Percentiles rank a stretch among this genome's conserved stretches.
Evolutionary conservation across 1,140 invertebrate genomes (phyloP).

Genomic region (Scylla paramamosain): DNA sequence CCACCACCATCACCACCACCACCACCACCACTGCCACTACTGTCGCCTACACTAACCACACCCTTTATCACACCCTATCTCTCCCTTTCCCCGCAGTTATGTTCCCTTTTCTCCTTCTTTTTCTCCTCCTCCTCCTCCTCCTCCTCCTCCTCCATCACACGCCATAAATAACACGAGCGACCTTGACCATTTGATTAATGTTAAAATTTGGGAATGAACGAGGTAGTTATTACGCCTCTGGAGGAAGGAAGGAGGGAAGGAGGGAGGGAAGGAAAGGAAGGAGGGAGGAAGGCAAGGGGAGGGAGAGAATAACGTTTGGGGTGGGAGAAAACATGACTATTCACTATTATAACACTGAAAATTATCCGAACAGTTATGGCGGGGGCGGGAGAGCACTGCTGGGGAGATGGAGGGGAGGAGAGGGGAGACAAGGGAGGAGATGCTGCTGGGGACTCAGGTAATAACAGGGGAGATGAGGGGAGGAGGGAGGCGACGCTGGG

Average conservation of each 20-base stretch:
- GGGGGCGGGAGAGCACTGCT: too few relatives aligned
- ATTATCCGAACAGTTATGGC: too few relatives aligned
- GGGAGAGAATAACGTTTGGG: background rate
- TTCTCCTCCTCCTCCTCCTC: background rate
- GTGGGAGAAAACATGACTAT: too few relatives aligned
- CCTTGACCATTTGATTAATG: background rate
- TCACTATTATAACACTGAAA: too few relatives aligned
- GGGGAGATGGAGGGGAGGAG: background rate
- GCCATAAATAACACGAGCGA: background rate
- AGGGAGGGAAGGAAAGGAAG: background rate
- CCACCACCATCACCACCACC: background rate
- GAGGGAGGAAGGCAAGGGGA: background rate
- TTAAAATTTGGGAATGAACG: background rate
- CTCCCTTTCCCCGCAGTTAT: too few relatives aligned
- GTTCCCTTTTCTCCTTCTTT: background rate
- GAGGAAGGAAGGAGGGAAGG: background rate
- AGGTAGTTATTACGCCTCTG: background rate
- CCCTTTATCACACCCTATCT: background rate
- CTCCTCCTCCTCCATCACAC: background rate
- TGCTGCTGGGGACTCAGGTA: background rate
- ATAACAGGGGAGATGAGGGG: background rate
- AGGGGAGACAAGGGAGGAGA: background rate
- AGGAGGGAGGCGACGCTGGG: background rate
- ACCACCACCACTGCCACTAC: background rate
- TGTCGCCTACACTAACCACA: conserved; percentile 9